Percentiles rank a stretch among this genome's conserved stretches.
Evolutionary conservation across 2,888 invertebrate genomes (phyloP).

Genomic region (Pilophorus perplexus): DNA sequence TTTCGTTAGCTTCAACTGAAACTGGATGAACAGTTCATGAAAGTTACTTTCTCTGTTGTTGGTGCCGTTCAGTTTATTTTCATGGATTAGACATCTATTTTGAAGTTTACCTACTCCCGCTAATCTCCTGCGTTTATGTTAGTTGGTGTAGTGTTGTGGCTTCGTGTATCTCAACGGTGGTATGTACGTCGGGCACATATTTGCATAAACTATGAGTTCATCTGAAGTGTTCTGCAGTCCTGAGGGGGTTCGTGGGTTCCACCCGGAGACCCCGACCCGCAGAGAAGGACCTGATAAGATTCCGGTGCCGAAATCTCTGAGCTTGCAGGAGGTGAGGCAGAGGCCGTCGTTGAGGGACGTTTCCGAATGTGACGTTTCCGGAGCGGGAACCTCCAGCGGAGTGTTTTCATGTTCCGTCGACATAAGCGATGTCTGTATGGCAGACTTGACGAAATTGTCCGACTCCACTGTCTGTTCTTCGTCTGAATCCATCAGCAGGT

Average conservation of each 20-base stretch:
- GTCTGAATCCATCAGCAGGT: not conserved
- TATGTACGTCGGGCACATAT: too few species aligned
- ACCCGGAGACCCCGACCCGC: not conserved
- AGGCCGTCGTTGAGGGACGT: not conserved
- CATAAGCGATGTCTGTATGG: slow-evolving; percentile 30
- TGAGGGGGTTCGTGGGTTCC: not conserved
- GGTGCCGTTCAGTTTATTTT: too few species aligned
- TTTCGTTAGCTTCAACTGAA: too few species aligned
- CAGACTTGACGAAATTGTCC: slow-evolving; percentile 23
- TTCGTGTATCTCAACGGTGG: too few species aligned
- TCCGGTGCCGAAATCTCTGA: slow-evolving; percentile 11
- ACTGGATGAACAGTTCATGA: too few species aligned
- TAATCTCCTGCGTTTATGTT: too few species aligned
- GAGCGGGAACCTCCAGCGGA: slow-evolving; percentile 14
- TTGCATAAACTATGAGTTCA: slow-evolving; percentile 1
- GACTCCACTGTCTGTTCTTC: slow-evolving; percentile 12
- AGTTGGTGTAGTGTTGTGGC: too few species aligned
- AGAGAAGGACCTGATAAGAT: slow-evolving; percentile 4
- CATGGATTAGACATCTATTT: too few species aligned
- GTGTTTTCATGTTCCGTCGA: slow-evolving; percentile 20
- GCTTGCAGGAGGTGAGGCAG: slow-evolving; percentile 11
- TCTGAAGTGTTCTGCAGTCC: not conserved
- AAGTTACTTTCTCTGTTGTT: too few species aligned
- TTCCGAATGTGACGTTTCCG: not conserved
- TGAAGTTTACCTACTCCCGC: too few species aligned